Evolutionary conservation across 1,140 invertebrate genomes (phyloP).

Genomic region (Diploscapter pachys): DNA sequence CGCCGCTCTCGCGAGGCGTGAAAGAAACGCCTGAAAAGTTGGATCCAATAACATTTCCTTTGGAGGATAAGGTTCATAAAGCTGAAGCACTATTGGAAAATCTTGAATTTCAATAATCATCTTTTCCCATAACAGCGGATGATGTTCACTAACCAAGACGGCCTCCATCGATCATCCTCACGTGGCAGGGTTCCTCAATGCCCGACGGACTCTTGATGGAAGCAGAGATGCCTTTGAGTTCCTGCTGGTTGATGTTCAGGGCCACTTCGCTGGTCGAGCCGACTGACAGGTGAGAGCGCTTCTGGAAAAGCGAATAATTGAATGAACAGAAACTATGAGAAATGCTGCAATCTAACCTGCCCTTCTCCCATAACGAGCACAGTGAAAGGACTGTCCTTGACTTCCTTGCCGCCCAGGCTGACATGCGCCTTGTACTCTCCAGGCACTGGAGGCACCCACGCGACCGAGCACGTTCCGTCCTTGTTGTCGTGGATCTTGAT

Average conservation of each 20-base stretch:
- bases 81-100: too few relatives aligned
- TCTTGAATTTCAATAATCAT: too few relatives aligned
- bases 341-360: constrained; percentile 8
- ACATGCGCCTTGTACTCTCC: constrained; percentile 89
- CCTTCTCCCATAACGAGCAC: constrained; percentile 86
- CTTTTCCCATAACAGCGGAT: not conserved
- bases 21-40: constrained; percentile 77
- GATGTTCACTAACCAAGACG: constrained; percentile 73
- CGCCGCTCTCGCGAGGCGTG: constrained; percentile 87
- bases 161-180: constrained; percentile 86
- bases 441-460: constrained; percentile 88
- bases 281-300: constrained; percentile 91
- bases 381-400: constrained; percentile 87
- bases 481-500: constrained; percentile 89
- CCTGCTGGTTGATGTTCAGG: constrained; percentile 85
- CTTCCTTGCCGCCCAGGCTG: constrained; percentile 90
- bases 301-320: constrained; percentile 63
- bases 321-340: not conserved
- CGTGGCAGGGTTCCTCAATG: constrained; percentile 88
- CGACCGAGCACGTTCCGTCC: constrained; percentile 81
- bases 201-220: constrained; percentile 89
- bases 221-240: constrained; percentile 84
- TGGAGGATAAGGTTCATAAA: too few relatives aligned
- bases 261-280: constrained; percentile 93
- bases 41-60: not conserved